Base-by-base conservation (phyloP, 2,888 invertebrate genomes). In the Syritta pipiens region DNA sequence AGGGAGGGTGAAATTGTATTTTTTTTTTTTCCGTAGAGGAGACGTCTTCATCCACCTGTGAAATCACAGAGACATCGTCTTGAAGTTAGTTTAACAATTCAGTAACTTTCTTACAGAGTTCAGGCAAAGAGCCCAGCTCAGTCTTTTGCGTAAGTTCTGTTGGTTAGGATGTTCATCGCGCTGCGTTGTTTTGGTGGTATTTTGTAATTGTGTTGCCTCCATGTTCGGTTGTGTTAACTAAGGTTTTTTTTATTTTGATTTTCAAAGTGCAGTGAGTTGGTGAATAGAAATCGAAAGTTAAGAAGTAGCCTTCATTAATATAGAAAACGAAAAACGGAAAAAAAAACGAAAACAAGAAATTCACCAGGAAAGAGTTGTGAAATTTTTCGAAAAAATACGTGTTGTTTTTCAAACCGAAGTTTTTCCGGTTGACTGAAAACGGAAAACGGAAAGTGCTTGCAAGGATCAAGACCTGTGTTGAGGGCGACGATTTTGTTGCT, bases 31-130 rank as follows among this genome's bases (percentile, higher is more conserved):
- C n/a, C n/a, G n/a, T n/a, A n/a, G n/a, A n/a, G n/a, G 57, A 79
- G 74, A 79, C 72, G 79, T 68, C 72, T 79, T 74, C 79, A 79
- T 72, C 79, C 79, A 79, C 79, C 79, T 79, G 74, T 79, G 79
- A 79, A 79, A 79, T 79, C 79, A 74, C 62, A 79, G 79, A 74
- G 74, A 79, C 79, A 79, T 79, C 67, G 79, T 77, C 72, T 77
- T 72, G 19, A 20, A 37, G 26, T 28, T 59, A 46, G 6, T 68
- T 53, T 24, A 75, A 49, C 67, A 55, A 57, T 32, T 68, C 74
- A 74, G 67, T 74, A 74, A 79, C 79, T 79, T 79, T 79, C 79
- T 68, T 79, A 67, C 67, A 37, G 28, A 12, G 74, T 20, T 62
- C 5, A 10, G 26, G 22, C 67, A 49, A 57, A 14, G 35, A 55